Conservation (phyloP, 2,888 invertebrate species). For the Gortyna flavago region DNA sequence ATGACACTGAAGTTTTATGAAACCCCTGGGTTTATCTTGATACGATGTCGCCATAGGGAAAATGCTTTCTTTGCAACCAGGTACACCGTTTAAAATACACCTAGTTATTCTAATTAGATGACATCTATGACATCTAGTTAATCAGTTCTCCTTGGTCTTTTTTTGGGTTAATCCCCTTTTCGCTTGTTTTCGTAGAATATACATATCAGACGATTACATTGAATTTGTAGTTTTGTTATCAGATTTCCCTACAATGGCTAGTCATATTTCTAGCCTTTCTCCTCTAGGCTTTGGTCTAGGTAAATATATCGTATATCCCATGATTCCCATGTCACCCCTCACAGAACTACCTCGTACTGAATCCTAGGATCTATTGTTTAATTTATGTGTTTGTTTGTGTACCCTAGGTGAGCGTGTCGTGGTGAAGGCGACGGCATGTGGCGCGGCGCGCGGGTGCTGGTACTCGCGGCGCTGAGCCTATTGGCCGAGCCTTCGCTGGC, state of each 20-base stretch:
- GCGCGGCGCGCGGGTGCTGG: slow-evolving; percentile 91
- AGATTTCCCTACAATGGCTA: neutral
- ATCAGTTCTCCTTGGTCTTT: neutral
- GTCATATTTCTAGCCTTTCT: neutral
- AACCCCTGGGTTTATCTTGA: slow-evolving; percentile 64
- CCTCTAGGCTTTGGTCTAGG: neutral
- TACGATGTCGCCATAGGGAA: slow-evolving; percentile 40
- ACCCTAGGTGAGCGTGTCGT: slow-evolving; percentile 77
- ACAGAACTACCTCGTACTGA: neutral
- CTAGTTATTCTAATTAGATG: slow-evolving; percentile 11
- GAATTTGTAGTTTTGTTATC: neutral
- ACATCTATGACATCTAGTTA: neutral
- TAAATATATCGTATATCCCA: neutral
- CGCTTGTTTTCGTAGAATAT: slow-evolving; percentile 1
- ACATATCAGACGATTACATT: neutral
- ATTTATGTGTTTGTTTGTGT: slow-evolving; percentile 8
- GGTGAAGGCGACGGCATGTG: slow-evolving; percentile 91
- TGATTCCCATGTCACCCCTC: neutral
- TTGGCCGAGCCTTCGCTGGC: slow-evolving; percentile 89
- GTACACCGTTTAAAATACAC: slow-evolving; percentile 8
- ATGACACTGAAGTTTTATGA: slow-evolving; percentile 74
- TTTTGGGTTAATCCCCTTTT: neutral
- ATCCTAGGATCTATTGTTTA: neutral
- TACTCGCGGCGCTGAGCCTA: slow-evolving; percentile 91
- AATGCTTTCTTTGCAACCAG: slow-evolving; percentile 38